These are phyloP conservation scores for Lomographa bimaculata DNA, from an alignment of 2,888 invertebrate genomes.

Conservation along the genomic window DNA sequence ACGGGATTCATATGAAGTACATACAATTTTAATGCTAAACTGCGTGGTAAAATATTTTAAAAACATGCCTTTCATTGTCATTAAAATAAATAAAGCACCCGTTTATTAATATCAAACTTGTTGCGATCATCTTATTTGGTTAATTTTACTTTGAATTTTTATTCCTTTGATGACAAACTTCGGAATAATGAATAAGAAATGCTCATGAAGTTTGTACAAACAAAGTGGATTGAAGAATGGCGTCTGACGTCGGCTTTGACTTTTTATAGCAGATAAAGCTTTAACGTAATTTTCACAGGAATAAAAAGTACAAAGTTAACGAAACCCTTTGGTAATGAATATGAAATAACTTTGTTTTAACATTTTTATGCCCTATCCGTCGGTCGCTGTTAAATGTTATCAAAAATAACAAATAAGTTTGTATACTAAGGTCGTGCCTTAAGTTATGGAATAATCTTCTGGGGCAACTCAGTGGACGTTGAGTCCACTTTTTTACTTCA, in stretches of 20 bases:
- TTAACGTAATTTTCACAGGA: slow-evolving; percentile 44
- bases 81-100: neutral
- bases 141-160: slow-evolving; percentile 23
- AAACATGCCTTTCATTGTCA: no score
- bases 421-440: no score
- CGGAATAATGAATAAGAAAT: slow-evolving; percentile 32
- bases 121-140: slow-evolving; percentile 9
- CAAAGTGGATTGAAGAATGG: slow-evolving; percentile 40
- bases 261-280: slow-evolving; percentile 46
- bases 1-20: no score
- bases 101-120: slow-evolving; percentile 3
- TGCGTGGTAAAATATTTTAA: no score
- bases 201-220: slow-evolving; percentile 37
- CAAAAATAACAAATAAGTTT: slow-evolving; percentile 16
- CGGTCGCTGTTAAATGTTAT: slow-evolving; percentile 28
- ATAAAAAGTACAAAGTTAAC: slow-evolving; percentile 45
- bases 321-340: slow-evolving; percentile 44
- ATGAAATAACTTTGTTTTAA: slow-evolving; percentile 44
- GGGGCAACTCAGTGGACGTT: no score
- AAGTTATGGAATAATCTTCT: no score
- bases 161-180: slow-evolving; percentile 26
- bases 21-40: no score
- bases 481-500: no score
- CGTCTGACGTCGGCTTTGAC: slow-evolving; percentile 37
- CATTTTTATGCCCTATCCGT: slow-evolving; percentile 39